Evolutionary conservation across 2,113 vertebrate species (phyloP).

Genomic region (Rhynchomys soricoides): DNA sequence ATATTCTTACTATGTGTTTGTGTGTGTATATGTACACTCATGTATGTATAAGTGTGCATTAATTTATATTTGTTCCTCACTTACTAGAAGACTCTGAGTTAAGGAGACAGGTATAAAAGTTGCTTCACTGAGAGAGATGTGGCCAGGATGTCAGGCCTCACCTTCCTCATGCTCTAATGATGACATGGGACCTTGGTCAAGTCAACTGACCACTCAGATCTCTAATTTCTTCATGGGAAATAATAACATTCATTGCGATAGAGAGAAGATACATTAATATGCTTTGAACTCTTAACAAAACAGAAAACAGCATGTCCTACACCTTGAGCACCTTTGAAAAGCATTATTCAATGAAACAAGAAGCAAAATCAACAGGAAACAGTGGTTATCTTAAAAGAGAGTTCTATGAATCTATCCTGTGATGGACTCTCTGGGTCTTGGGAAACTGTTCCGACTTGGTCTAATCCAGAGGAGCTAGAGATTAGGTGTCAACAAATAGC

Average conservation of each 20-base stretch:
- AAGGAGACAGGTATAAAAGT: neutral
- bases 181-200: neutral
- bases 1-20: neutral
- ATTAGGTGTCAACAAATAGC: neutral
- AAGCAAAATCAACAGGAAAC: neutral
- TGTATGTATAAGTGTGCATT: neutral
- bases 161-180: neutral
- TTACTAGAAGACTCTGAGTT: neutral
- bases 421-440: neutral
- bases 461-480: neutral
- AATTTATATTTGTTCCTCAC: neutral
- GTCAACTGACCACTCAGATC: neutral
- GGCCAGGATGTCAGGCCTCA: neutral
- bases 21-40: neutral
- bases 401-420: neutral
- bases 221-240: neutral
- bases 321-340: neutral
- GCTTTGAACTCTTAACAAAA: neutral
- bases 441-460: neutral
- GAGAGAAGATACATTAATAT: neutral
- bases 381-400: neutral
- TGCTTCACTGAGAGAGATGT: neutral
- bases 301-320: neutral
- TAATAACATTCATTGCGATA: neutral
- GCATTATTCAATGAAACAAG: neutral